These are phyloP conservation scores for Noturus placidus DNA, from an alignment of 2,113 vertebrate genomes.

Conservation along the genomic window DNA sequence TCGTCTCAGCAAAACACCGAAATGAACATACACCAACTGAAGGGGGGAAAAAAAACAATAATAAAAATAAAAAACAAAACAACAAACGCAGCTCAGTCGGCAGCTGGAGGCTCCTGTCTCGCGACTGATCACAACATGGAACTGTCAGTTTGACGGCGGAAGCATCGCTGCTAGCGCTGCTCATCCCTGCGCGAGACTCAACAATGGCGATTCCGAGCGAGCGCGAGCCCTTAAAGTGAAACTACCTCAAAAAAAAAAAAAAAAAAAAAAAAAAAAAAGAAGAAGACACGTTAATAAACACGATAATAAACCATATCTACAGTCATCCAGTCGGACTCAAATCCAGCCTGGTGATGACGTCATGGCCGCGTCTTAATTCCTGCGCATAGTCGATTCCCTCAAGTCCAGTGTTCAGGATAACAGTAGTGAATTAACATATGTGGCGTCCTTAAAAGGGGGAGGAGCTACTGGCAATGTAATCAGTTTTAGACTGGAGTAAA, in stretches of 20 bases:
- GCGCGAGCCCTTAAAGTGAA: constrained; percentile 58
- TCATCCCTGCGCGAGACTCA: constrained; percentile 51
- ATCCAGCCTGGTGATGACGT: constrained; percentile 37
- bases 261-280: background rate
- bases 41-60: background rate
- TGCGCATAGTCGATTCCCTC: background rate
- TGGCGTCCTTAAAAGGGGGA: background rate
- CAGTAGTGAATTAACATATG: background rate
- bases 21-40: background rate
- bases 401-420: background rate
- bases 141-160: constrained; percentile 55
- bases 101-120: constrained; percentile 45
- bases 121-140: constrained; percentile 42
- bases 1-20: constrained; percentile 40
- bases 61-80: background rate
- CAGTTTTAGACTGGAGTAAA: too few relatives aligned
- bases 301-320: background rate
- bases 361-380: constrained; percentile 34
- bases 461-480: background rate
- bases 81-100: background rate
- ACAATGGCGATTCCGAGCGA: constrained; percentile 58
- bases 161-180: constrained; percentile 45
- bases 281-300: background rate
- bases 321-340: background rate
- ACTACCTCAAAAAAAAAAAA: constrained; percentile 15